Conservation (phyloP, 2,888 invertebrate species). For the Drosophila austrosaltans region DNA sequence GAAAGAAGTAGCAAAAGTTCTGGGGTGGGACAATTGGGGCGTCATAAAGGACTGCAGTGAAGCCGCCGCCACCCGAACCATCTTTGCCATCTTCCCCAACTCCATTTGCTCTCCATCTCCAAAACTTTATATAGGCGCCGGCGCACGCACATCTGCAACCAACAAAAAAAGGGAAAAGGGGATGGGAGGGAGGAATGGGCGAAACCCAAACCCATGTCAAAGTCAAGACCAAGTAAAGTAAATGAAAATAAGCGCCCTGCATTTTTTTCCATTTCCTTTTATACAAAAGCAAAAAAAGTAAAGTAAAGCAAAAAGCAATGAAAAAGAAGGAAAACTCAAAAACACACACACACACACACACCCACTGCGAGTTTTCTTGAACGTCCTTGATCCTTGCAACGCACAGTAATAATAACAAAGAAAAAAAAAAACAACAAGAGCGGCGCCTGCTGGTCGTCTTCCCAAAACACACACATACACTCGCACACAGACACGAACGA, state of each 20-base stretch:
- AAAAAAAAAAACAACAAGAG: conserved; percentile 31
- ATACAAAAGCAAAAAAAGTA: conserved; percentile 19
- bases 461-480: conserved; percentile 58
- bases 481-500: conserved; percentile 24
- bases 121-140: conserved; percentile 57
- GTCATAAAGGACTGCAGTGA: conserved; percentile 75
- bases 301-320: neutral
- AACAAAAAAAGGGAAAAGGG: conserved; percentile 27
- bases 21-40: neutral
- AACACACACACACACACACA: conserved; percentile 17
- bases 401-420: conserved; percentile 66
- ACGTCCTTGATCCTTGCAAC: conserved; percentile 84
- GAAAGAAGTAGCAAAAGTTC: conserved; percentile 7
- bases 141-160: conserved; percentile 66
- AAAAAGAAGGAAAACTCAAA: neutral
- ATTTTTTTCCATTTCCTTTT: conserved; percentile 62
- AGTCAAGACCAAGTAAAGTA: conserved; percentile 56
- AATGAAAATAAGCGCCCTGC: conserved; percentile 69
- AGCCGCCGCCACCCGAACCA: conserved; percentile 21
- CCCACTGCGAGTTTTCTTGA: conserved; percentile 71
- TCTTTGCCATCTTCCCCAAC: neutral
- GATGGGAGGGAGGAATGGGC: conserved; percentile 19
- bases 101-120: neutral
- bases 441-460: conserved; percentile 74
- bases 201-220: conserved; percentile 65